Evolutionary conservation across 2,888 invertebrate species (phyloP).

Genomic region (Tanypteryx hageni): DNA sequence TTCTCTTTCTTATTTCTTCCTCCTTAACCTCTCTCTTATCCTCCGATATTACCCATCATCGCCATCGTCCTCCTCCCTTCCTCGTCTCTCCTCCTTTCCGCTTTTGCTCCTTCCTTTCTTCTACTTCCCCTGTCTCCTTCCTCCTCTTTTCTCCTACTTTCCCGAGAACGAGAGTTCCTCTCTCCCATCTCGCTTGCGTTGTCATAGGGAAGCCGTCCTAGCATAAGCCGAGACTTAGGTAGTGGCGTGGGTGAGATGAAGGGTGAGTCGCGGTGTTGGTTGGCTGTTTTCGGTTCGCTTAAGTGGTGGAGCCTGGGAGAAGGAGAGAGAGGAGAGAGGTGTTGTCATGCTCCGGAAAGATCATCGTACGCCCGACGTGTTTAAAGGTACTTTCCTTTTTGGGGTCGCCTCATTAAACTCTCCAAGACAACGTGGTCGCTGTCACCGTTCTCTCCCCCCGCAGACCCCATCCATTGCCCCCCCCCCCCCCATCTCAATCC

Average conservation of each 20-base stretch:
- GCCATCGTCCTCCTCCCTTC: not conserved
- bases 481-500: not conserved
- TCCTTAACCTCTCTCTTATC: not conserved
- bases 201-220: slow-evolving; percentile 43
- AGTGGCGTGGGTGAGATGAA: not conserved
- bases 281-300: slow-evolving; percentile 25
- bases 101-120: not conserved
- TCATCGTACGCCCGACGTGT: slow-evolving; percentile 48
- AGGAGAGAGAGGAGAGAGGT: not conserved
- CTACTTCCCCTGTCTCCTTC: not conserved
- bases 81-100: not conserved
- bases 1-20: not conserved
- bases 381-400: slow-evolving; percentile 46
- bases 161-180: not conserved
- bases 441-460: not conserved
- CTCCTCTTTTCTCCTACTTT: not conserved
- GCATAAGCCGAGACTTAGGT: not conserved
- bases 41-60: not conserved
- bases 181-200: not conserved
- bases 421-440: slow-evolving; percentile 16
- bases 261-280: not conserved
- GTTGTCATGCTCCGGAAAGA: slow-evolving; percentile 40
- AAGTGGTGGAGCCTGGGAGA: not conserved
- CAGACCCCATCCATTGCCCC: not conserved
- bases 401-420: slow-evolving; percentile 56